These are phyloP conservation scores for Phenganax marumi DNA, from an alignment of 92 coral and sea anemone species.

Conservation along the genomic window DNA sequence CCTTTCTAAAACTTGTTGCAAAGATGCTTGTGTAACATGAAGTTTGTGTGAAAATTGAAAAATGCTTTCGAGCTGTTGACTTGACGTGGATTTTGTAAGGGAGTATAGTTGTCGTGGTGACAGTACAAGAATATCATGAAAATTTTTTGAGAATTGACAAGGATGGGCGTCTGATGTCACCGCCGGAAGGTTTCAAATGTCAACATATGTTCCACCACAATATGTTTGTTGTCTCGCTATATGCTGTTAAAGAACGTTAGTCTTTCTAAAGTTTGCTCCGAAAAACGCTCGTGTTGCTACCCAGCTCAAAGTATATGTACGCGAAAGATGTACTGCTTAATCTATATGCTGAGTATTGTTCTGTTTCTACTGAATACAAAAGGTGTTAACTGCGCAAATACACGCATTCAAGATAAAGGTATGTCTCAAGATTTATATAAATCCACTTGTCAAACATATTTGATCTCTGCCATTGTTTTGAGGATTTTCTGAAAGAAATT, in stretches of 20 bases:
- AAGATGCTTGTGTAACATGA: neutral
- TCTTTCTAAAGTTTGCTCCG: neutral
- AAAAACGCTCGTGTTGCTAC: too few species aligned
- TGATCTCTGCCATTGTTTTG: constrained; percentile 19
- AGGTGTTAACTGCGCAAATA: neutral
- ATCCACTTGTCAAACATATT: neutral
- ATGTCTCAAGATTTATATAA: neutral
- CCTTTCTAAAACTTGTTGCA: neutral
- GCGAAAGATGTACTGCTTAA: neutral
- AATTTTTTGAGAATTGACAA: neutral
- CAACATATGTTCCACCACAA: constrained; percentile 8
- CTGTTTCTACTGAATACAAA: constrained; percentile 8
- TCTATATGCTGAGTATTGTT: neutral
- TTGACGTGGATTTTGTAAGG: neutral
- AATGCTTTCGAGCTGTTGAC: neutral
- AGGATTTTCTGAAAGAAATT: neutral
- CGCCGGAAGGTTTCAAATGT: constrained; percentile 18
- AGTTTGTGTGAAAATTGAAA: neutral
- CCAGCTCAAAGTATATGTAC: too few species aligned
- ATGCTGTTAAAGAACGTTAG: neutral
- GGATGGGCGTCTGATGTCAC: neutral
- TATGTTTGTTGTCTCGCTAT: constrained; percentile 16
- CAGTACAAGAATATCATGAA: constrained; percentile 8
- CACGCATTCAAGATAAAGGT: neutral
- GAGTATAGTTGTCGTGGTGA: neutral